Percentiles rank a stretch among this genome's conserved stretches.
phyloP scores from a whole-genome alignment of 2,113 vertebrate species.

The Phodopus roborovskii region DNA sequence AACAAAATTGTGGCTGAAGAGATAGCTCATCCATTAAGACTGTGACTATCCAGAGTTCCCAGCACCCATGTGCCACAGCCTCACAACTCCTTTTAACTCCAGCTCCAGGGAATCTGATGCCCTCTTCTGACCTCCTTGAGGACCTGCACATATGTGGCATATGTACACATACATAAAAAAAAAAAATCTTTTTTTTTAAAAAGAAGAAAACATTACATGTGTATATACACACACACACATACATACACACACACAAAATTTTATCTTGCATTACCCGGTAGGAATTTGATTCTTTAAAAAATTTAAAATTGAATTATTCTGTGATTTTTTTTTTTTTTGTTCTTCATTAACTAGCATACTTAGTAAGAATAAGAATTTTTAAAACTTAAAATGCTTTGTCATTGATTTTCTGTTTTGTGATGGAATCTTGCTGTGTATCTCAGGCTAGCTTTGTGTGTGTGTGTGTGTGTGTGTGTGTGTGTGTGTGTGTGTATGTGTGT shows the following conservation, averaged over 20 bases:
- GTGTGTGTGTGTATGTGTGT: not conserved
- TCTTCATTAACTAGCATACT: not conserved
- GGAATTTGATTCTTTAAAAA: not conserved
- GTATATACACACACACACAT: not conserved
- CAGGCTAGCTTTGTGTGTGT: not conserved
- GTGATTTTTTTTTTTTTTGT: conserved; percentile 23
- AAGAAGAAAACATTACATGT: not conserved
- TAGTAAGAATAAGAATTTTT: conserved; percentile 45
- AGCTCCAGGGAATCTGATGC: not conserved
- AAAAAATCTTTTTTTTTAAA: not conserved
- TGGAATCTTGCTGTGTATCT: not conserved
- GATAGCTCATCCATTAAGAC: not conserved
- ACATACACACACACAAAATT: not conserved
- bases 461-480: not conserved
- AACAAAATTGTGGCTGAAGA: not conserved
- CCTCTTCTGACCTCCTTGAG: not conserved
- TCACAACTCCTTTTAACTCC: not conserved
- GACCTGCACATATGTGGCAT: not conserved
- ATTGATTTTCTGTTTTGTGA: conserved; percentile 2
- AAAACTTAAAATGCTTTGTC: conserved; percentile 23
- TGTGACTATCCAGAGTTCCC: not conserved
- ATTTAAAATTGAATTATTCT: conserved; percentile 14
- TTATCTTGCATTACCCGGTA: conserved; percentile 29
- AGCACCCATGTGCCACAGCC: not conserved
- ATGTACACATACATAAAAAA: not conserved